phyloP scores from a whole-genome alignment of 2,888 invertebrate genomes.

The Criorhina ranunculi region DNA sequence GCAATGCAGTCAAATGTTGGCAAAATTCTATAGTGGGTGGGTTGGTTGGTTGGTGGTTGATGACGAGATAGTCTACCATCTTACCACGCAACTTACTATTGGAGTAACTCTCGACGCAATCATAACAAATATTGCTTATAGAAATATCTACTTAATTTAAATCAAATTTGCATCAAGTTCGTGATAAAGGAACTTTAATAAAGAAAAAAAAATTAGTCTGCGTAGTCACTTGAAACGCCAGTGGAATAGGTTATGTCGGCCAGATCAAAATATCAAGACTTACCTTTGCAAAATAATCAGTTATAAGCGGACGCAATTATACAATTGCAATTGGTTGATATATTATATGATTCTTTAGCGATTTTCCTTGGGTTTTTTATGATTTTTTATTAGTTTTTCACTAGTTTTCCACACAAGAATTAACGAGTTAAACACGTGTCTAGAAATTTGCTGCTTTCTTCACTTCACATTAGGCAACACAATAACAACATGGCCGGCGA shows the following conservation, averaged over 20 bases:
- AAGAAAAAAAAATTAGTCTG: constrained; percentile 37
- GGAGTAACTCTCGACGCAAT: too few species aligned
- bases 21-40: constrained; percentile 53
- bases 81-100: neutral
- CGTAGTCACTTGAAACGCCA: constrained; percentile 79
- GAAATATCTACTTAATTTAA: neutral
- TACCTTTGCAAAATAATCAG: constrained; percentile 78
- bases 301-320: constrained; percentile 70
- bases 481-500: constrained; percentile 81
- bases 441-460: constrained; percentile 78
- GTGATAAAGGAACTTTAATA: too few species aligned
- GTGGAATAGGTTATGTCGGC: constrained; percentile 81
- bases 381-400: constrained; percentile 67
- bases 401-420: constrained; percentile 74
- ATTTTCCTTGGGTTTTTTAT: constrained; percentile 61
- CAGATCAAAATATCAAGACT: constrained; percentile 78
- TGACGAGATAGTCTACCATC: constrained; percentile 22
- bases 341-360: constrained; percentile 74
- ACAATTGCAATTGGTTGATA: constrained; percentile 45
- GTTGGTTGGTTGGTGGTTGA: constrained; percentile 41
- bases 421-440: constrained; percentile 83
- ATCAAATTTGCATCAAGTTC: neutral
- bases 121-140: too few species aligned
- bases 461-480: constrained; percentile 79
- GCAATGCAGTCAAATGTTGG: constrained; percentile 74